Evolutionary conservation across 2,113 vertebrate genomes (phyloP).

Genomic region (Bubo bubo): DNA sequence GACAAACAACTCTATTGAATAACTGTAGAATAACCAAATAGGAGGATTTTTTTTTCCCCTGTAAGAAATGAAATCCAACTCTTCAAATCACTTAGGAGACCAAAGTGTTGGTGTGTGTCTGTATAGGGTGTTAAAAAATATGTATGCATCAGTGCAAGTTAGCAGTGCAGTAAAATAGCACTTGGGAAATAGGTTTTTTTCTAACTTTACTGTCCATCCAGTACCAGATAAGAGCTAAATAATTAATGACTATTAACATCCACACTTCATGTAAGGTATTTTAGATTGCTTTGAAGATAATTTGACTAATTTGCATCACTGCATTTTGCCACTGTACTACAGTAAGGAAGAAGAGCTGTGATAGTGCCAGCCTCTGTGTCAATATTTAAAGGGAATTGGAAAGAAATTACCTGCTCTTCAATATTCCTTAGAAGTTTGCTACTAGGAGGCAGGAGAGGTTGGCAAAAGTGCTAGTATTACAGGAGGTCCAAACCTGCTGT

Average conservation of each 20-base stretch:
- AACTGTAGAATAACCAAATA: background rate
- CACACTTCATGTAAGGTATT: background rate
- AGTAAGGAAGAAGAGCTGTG: background rate
- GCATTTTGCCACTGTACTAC: background rate
- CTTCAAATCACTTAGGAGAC: background rate
- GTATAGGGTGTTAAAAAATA: background rate
- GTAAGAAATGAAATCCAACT: background rate
- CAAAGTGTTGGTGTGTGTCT: background rate
- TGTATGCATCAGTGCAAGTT: fast-evolving
- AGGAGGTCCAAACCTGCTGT: background rate
- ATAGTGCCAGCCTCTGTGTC: background rate
- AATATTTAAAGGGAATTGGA: background rate
- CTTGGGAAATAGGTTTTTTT: background rate
- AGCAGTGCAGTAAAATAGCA: background rate
- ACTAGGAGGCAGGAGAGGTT: background rate
- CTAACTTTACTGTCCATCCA: background rate
- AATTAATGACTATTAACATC: background rate
- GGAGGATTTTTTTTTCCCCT: background rate
- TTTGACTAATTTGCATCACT: background rate
- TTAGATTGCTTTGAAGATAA: background rate
- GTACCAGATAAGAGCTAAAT: background rate
- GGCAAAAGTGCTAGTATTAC: background rate
- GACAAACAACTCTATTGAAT: background rate
- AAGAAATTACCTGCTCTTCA: background rate
- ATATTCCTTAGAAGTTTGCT: background rate